Conservation (phyloP, 2,113 vertebrate genomes). For the Gambusia holbrooki region DNA sequence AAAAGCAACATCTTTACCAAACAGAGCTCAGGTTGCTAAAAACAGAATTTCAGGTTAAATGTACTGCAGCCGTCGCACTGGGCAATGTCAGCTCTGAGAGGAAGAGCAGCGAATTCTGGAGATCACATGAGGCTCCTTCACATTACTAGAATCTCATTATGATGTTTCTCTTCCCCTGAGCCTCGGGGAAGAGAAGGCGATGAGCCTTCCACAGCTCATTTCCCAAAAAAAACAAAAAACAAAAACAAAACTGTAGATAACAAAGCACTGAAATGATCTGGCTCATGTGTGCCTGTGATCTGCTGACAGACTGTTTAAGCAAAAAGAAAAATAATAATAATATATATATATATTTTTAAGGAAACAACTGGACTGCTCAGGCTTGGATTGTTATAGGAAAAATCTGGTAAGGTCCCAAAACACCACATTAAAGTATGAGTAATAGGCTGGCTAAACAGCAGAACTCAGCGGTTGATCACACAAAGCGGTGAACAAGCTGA, state of each 20-base stretch:
- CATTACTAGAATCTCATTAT: constrained; percentile 48
- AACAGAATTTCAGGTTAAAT: background rate
- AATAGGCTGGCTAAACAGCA: constrained; percentile 26
- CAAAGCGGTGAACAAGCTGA: background rate
- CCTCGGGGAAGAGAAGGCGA: constrained; percentile 41
- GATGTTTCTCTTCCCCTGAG: constrained; percentile 40
- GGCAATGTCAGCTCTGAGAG: constrained; percentile 7
- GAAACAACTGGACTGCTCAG: background rate
- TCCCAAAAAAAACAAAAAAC: background rate
- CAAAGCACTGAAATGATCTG: constrained; percentile 31
- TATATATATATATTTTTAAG: background rate
- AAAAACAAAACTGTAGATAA: constrained; percentile 44
- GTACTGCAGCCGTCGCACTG: background rate
- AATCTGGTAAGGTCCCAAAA: constrained; percentile 15
- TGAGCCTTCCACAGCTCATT: constrained; percentile 62
- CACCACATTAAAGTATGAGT: background rate
- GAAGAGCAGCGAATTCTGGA: constrained; percentile 2
- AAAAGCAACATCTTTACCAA: background rate
- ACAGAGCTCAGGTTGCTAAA: background rate
- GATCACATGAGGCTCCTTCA: constrained; percentile 37
- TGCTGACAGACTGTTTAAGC: constrained; percentile 1
- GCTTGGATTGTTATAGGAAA: constrained; percentile 21
- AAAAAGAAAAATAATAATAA: background rate
- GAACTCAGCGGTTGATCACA: constrained; percentile 24
- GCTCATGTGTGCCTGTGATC: background rate